Percentiles rank a stretch among this genome's conserved stretches.
Conservation (phyloP, 2,888 invertebrate species). For the Andrena chrysosceles region DNA sequence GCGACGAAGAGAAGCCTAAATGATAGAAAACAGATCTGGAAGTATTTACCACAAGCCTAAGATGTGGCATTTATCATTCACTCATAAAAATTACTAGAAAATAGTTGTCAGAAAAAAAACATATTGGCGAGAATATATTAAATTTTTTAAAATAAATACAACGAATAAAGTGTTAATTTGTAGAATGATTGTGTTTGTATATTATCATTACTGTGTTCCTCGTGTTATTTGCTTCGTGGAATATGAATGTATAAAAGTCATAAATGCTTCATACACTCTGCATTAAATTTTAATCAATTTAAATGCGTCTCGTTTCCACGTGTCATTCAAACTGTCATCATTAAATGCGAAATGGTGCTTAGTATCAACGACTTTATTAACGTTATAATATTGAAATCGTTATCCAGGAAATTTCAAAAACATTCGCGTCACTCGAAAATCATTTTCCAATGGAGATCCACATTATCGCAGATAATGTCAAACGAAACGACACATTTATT, state of each 20-base stretch:
- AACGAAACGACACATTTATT: conserved; percentile 30
- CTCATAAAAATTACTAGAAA: too few relatives aligned
- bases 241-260: too few relatives aligned
- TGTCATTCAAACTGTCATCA: background rate
- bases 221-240: too few relatives aligned
- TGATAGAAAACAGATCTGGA: too few relatives aligned
- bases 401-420: conserved; percentile 7
- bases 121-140: too few relatives aligned
- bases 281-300: background rate
- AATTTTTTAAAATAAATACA: background rate
- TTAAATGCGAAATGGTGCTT: background rate
- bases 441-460: conserved; percentile 14
- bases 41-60: too few relatives aligned
- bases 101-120: too few relatives aligned
- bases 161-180: too few relatives aligned
- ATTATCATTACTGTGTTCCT: too few relatives aligned
- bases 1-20: too few relatives aligned
- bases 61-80: too few relatives aligned
- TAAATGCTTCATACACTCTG: background rate
- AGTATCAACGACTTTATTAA: background rate
- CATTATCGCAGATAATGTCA: conserved; percentile 30
- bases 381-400: background rate
- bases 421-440: background rate
- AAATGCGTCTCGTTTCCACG: background rate
- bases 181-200: background rate